Base-by-base conservation (phyloP, 2,113 vertebrate genomes). In the Thermophis baileyi region DNA sequence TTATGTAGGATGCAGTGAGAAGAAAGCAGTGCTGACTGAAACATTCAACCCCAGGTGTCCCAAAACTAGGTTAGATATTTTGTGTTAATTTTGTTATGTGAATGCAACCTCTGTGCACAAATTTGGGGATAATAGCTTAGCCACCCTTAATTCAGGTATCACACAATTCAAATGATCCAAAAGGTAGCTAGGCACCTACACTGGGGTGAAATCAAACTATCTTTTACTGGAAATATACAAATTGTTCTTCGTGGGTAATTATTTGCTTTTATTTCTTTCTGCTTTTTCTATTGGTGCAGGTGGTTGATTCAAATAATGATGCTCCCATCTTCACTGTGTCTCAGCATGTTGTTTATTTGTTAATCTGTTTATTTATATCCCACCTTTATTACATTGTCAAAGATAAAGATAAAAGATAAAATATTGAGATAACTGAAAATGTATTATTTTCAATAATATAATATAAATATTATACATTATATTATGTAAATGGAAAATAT, bases 211-310 rank as follows among this genome's bases (percentile, higher is more conserved):
- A 40, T 40, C 69, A 22, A 81, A 8, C 35, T 81, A 7, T 81
- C 35, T 81, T 74, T 81, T 20, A 81, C 16, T 81, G 18, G 35
- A 81, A 44, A 44, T 81, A 47, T n/a, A 53, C 49, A 40, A 51
- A 51, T 74, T 90, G 24, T 57, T 57, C 50, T 51, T 90, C 30
- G 18, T 30, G 18, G 46, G 47, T 35, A 69, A 90, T 50, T 50
- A 35, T 6, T 74, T 74, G 27, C 25, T 90, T 30, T 30, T 7
- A 63, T 47, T 63, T 90, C 10, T 24, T 74, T 91, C 91, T 46
- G 86, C 95, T 93, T 95, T 95, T 93, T 96, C 96, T 89, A 3
- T 85, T 63, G 85, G 47, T 86, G 86, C 47, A 25, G 49, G 22
- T 85, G 3, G 3, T 85, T 35, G 47, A 55, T 30, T 11, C 35